Evolutionary conservation across 2,888 invertebrate species (phyloP).

Genomic region (Luperina nickerlii): DNA sequence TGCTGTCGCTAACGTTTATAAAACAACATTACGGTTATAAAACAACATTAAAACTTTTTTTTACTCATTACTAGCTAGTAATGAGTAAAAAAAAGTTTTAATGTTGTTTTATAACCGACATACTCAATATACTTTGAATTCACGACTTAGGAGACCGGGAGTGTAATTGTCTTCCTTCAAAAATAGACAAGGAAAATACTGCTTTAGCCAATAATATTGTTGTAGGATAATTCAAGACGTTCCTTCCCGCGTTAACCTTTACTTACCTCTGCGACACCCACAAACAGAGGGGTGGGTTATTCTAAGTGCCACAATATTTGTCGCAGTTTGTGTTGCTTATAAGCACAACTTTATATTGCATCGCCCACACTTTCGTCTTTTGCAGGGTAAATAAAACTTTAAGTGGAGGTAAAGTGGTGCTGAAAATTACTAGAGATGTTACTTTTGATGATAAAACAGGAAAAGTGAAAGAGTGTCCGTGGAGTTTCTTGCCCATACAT

Average conservation of each 20-base stretch:
- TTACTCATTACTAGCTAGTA: too few relatives aligned
- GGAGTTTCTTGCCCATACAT: too few relatives aligned
- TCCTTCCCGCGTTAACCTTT: background rate
- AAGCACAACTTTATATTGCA: constrained; percentile 39
- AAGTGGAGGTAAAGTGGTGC: background rate
- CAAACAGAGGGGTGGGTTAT: constrained; percentile 2
- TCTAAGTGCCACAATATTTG: constrained; percentile 11
- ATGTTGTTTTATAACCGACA: too few relatives aligned
- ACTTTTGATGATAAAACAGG: background rate
- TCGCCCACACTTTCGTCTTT: constrained; percentile 39
- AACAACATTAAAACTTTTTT: too few relatives aligned
- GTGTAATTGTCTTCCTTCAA: too few relatives aligned
- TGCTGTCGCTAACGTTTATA: too few relatives aligned
- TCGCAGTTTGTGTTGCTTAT: constrained; percentile 14
- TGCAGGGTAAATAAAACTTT: constrained; percentile 30
- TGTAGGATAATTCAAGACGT: background rate
- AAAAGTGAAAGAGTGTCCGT: too few relatives aligned
- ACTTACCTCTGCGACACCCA: background rate
- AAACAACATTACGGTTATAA: too few relatives aligned
- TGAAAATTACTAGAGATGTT: background rate
- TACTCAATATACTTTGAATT: too few relatives aligned
- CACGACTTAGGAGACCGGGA: too few relatives aligned
- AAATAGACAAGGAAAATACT: background rate
- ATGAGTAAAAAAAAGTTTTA: too few relatives aligned
- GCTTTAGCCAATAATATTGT: background rate